phyloP scores from a whole-genome alignment of 2,888 invertebrate species.

The Chrysolina americana region DNA sequence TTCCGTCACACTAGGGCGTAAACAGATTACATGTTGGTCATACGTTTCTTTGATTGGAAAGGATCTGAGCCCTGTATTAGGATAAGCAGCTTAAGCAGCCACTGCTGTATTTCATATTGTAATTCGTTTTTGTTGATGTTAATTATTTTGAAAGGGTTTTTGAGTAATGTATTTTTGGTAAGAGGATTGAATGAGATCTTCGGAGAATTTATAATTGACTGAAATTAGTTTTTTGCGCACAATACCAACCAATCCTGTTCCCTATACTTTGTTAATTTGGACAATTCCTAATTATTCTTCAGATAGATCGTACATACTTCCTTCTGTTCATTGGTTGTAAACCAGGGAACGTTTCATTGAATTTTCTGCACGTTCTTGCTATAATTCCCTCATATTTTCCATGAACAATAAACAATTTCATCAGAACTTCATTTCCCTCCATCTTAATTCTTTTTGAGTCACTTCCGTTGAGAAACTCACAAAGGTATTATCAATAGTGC shows the following conservation, averaged over 20 bases:
- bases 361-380: too few relatives aligned
- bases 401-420: too few relatives aligned
- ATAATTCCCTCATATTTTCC: too few relatives aligned
- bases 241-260: background rate
- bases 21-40: constrained; percentile 54
- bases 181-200: constrained; percentile 33
- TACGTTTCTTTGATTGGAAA: constrained; percentile 36
- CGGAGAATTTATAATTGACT: constrained; percentile 4
- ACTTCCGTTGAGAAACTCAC: too few relatives aligned
- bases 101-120: constrained; percentile 33
- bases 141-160: constrained; percentile 37
- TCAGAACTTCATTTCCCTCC: too few relatives aligned
- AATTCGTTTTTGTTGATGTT: constrained; percentile 40
- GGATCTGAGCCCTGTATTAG: constrained; percentile 39
- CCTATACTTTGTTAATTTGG: background rate
- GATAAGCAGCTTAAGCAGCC: constrained; percentile 45
- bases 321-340: too few relatives aligned
- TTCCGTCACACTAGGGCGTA: constrained; percentile 52
- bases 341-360: too few relatives aligned
- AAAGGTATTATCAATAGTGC: too few relatives aligned
- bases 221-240: constrained; percentile 11
- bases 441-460: too few relatives aligned
- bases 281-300: background rate
- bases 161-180: constrained; percentile 31
- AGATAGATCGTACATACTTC: too few relatives aligned